Base-by-base conservation (phyloP, 2,888 invertebrate species). In the Orchesellides sinensis region DNA sequence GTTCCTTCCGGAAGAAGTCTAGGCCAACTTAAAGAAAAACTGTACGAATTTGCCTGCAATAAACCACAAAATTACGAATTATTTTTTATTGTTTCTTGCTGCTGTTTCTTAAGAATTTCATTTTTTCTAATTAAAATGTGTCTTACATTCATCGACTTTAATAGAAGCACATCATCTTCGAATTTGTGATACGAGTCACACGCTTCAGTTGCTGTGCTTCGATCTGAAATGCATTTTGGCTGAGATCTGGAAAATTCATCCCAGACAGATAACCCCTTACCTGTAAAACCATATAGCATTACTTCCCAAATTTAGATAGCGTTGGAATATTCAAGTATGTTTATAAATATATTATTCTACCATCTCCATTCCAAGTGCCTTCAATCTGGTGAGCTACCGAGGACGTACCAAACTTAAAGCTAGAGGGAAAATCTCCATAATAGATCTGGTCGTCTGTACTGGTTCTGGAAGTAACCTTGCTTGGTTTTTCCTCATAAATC, bases 1-100 rank as follows among this genome's bases (percentile, higher is more conserved):
- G 78, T 84, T 49, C 90, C 91, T 69, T 90, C 89, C 0, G 91
- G 90, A 54, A 91, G 86, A 17, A 92, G 88, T 23, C 91, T 88
- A 2, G 90, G 87, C 91, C 91, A 92, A 12, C 90, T 89, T 35
- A 91, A 88, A 0, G 91, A 91, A 84, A 91, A 91, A 21, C 91
- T 68, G 80, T 87, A 87, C 10, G 73, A 68, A 21, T 83, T 69
- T 0, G 83, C 86, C 86, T 86, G 49, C 10, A 68, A 25, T 35
- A 73, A 68, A 70, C n/a, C n/a, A n/a, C 19, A 65, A 29, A 65
- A 19, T 23, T 10, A 59, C 0, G n/a, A 27, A 4, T 35, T 47
- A 63, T 47, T 59, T 25, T n/a, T 19, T 25, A 49, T 21, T 29
- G n/a, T 68, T 45, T 59, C 10, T 4, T n/a, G 32, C 25, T 8